Base-by-base conservation (phyloP, 2,888 invertebrate genomes). In the Pollenia labialis region DNA sequence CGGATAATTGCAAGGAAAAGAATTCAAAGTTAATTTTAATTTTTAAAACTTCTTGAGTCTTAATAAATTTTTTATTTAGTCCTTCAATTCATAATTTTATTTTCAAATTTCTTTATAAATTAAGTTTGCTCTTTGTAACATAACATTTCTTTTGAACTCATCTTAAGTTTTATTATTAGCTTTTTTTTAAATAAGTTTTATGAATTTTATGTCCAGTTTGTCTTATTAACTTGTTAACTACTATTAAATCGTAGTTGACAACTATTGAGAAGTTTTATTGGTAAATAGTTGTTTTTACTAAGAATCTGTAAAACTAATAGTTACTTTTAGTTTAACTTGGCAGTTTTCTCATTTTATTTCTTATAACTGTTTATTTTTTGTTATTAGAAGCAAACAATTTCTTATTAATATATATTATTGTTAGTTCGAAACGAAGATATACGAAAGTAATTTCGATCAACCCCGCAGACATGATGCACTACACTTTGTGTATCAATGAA, bases 231-330 rank as follows among this genome's bases (percentile, higher is more conserved):
- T 64, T 52, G 32, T 12, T 12, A 80, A 62, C 54, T 64, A 14
- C 64, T 54, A 81, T 40, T 46, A 64, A 81, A 48, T 14, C 46
- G 32, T 64, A 54, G 32, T 72, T 72, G 80, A 72, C 62, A 81
- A 40, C 72, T 54, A 72, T 81, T 81, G 64, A 72, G 72, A 81
- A 81, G 64, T 81, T 80, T 80, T 62, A 80, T 81, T 72, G 52
- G 12, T 48, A 72, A 81, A 81, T 56, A 64, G 46, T 72, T 62
- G 12, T 32, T 60, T 50, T 12, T 23, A 56, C 10, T 74, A 62
- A 64, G 54, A 32, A 32, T 32, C 60, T 14, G 48, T 54, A 71
- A 74, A 81, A 74, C 48, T 56, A 74, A 74, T 72, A 80, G n/a
- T 72, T 23, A 11, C 18, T 23, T 62, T 80, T 40, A 32, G 14